Evolutionary conservation across 2,888 invertebrate genomes (phyloP).

Genomic region (Octodonta nipae): DNA sequence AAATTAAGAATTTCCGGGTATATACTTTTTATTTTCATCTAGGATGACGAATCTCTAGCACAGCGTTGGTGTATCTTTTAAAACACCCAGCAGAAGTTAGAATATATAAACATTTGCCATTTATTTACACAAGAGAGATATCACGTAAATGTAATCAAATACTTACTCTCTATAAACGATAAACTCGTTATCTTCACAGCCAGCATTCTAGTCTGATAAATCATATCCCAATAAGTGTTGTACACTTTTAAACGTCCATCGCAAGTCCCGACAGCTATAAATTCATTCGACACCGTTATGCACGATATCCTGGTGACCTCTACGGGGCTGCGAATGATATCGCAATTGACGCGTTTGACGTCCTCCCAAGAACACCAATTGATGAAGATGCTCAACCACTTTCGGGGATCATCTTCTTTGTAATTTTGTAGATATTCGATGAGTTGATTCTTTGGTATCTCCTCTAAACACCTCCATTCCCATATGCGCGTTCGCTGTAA

Average conservation of each 20-base stretch:
- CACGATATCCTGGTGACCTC: conserved; percentile 29
- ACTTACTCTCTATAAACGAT: conserved; percentile 24
- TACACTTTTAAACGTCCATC: conserved; percentile 30
- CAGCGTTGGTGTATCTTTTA: too few species aligned
- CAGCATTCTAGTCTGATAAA: conserved; percentile 24
- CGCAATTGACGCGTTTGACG: conserved; percentile 24
- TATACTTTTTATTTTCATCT: too few species aligned
- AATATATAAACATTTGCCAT: conserved; percentile 2
- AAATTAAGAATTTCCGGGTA: too few species aligned
- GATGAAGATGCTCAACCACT: conserved; percentile 28
- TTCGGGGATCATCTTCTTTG: conserved; percentile 19
- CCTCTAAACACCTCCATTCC: conserved; percentile 30
- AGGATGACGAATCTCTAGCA: too few species aligned
- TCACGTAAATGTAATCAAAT: conserved; percentile 1
- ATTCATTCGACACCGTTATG: conserved; percentile 27
- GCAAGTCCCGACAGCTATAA: conserved; percentile 30
- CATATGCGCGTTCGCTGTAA: too few species aligned
- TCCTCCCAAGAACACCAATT: conserved; percentile 31
- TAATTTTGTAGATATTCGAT: conserved; percentile 28
- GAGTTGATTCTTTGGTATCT: conserved; percentile 29
- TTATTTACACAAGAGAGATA: background rate
- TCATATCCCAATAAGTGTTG: conserved; percentile 24
- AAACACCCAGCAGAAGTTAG: too few species aligned
- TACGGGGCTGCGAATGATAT: conserved; percentile 25
- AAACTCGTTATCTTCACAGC: conserved; percentile 28